These are phyloP conservation scores for Amblyraja radiata DNA, from an alignment of 2,797 vertebrate species.

Conservation along the genomic window DNA sequence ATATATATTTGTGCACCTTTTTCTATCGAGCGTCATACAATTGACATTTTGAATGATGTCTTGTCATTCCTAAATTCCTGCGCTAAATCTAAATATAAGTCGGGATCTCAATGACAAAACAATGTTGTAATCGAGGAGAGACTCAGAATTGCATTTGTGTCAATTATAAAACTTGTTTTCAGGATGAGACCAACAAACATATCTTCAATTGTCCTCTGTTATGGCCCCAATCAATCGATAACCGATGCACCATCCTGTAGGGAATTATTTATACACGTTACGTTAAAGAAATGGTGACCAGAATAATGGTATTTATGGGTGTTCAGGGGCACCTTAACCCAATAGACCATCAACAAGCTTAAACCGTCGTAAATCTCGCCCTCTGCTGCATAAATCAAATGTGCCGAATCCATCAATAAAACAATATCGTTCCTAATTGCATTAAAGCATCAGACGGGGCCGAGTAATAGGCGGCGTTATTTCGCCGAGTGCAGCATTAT, in stretches of 20 bases:
- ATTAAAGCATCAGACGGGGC: not conserved
- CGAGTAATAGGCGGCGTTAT: not conserved
- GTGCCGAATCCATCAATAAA: not conserved
- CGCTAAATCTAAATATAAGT: not conserved
- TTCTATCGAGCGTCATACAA: too few species aligned
- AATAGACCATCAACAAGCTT: slow-evolving; percentile 14
- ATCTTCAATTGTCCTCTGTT: not conserved
- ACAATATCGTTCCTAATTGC: not conserved
- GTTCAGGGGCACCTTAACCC: not conserved
- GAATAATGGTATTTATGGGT: slow-evolving; percentile 27
- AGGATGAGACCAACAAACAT: not conserved
- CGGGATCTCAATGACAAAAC: not conserved
- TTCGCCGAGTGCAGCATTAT: not conserved
- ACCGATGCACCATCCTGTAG: not conserved
- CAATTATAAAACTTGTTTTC: too few species aligned
- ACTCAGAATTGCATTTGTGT: not conserved
- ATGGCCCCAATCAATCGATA: slow-evolving; percentile 22
- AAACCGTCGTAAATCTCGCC: slow-evolving; percentile 19
- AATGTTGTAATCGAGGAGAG: not conserved
- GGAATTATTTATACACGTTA: not conserved
- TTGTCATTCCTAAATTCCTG: not conserved
- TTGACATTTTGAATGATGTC: not conserved
- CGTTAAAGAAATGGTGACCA: not conserved
- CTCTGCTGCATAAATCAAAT: not conserved
- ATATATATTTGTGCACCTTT: not conserved